Percentiles rank a stretch among this genome's conserved stretches.
These are phyloP conservation scores for Cotesia chilonis DNA, from an alignment of 1,140 invertebrate species.

Conservation along the genomic window DNA sequence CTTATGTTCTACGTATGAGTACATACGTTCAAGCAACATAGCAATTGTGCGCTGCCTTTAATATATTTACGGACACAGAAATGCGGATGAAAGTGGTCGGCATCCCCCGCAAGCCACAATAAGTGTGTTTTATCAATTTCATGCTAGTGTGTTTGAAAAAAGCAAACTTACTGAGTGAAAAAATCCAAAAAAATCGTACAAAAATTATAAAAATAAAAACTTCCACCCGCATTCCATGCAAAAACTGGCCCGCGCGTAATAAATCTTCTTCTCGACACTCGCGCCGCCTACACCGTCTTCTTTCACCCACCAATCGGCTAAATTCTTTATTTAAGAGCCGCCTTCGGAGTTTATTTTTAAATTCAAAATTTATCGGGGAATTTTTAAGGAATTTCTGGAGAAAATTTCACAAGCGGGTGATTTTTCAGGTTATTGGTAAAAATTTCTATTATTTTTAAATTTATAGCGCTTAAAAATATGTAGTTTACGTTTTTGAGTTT, in stretches of 20 bases:
- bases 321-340: slow-evolving; percentile 51
- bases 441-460: no score
- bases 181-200: no score
- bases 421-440: no score
- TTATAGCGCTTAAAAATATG: no score
- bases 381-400: background rate
- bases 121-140: no score
- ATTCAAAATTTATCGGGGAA: background rate
- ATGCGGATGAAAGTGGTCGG: slow-evolving; percentile 20
- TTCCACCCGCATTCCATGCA: no score
- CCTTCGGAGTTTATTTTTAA: slow-evolving; percentile 44
- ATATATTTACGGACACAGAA: slow-evolving; percentile 13
- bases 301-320: slow-evolving; percentile 56
- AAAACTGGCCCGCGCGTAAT: slow-evolving; percentile 34
- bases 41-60: background rate
- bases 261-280: slow-evolving; percentile 57
- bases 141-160: no score
- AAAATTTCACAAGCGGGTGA: no score
- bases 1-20: slow-evolving; percentile 19
- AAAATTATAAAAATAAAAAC: no score
- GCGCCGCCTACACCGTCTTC: slow-evolving; percentile 54
- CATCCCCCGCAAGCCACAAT: no score
- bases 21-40: background rate
- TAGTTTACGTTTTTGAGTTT: no score
- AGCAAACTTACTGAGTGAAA: no score